These are phyloP conservation scores for Oriolus oriolus DNA, from an alignment of 2,113 vertebrate species.

Conservation along the genomic window DNA sequence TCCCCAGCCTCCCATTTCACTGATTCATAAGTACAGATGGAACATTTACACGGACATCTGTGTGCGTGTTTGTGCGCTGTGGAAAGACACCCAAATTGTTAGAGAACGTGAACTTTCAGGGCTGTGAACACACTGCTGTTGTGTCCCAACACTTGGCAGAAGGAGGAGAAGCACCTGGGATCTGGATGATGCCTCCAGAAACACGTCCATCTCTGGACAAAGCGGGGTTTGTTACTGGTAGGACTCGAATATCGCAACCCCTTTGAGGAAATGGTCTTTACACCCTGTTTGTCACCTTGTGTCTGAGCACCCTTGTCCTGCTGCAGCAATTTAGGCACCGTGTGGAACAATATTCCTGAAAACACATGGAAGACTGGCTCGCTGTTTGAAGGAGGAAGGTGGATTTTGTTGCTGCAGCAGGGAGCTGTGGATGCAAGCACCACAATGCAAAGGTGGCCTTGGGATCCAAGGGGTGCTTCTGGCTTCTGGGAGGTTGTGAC, in stretches of 20 bases:
- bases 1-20: neutral
- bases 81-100: neutral
- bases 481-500: neutral
- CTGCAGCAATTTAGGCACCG: fast-evolving
- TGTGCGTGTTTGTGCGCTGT: fast-evolving
- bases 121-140: neutral
- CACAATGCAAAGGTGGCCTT: neutral
- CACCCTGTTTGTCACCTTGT: neutral
- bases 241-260: neutral
- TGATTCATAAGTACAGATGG: neutral
- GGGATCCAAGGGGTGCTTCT: neutral
- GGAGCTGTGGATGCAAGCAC: neutral
- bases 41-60: neutral
- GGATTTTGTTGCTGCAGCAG: neutral
- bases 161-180: neutral
- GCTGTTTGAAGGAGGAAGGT: neutral
- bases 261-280: neutral
- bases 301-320: neutral
- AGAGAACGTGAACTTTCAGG: neutral
- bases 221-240: neutral
- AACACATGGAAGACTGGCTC: neutral
- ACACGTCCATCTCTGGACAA: neutral
- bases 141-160: neutral
- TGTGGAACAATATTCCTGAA: neutral
- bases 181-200: neutral